Evolutionary conservation across 2,888 invertebrate species (phyloP).

Genomic region (Leucoma salicis): DNA sequence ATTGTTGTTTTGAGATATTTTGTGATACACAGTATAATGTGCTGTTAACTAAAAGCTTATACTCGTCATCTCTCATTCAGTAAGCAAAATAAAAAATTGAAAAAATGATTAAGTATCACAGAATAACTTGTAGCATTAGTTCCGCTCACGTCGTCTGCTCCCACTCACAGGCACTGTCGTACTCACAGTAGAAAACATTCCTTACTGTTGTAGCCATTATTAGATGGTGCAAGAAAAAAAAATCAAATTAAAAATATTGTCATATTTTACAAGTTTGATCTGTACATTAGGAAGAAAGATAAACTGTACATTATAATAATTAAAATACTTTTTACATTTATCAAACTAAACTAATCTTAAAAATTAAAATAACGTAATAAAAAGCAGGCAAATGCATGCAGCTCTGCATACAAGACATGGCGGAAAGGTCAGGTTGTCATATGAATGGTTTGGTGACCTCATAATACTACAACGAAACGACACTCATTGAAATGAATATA

Average conservation of each 20-base stretch:
- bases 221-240: constrained; percentile 86
- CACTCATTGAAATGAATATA: constrained; percentile 85
- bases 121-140: constrained; percentile 49
- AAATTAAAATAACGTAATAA: constrained; percentile 83
- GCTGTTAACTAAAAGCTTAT: constrained; percentile 40
- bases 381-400: constrained; percentile 89
- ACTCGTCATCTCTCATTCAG: constrained; percentile 69
- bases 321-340: constrained; percentile 77
- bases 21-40: constrained; percentile 41
- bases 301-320: constrained; percentile 76
- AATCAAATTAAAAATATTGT: constrained; percentile 85
- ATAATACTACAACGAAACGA: constrained; percentile 85
- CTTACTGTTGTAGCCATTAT: constrained; percentile 83
- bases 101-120: constrained; percentile 44
- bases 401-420: constrained; percentile 84
- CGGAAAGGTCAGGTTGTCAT: constrained; percentile 87
- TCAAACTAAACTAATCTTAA: constrained; percentile 78
- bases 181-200: constrained; percentile 85
- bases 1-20: constrained; percentile 46
- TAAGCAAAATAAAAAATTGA: constrained; percentile 73
- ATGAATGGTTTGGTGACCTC: constrained; percentile 82
- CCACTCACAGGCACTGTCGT: constrained; percentile 59
- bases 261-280: constrained; percentile 78
- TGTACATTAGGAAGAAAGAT: constrained; percentile 77
- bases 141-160: constrained; percentile 62